Evolutionary conservation across 1,140 invertebrate species (phyloP), one percentile per base, ranked within the genome.

Genomic region (Ganaspis sp.): DNA sequence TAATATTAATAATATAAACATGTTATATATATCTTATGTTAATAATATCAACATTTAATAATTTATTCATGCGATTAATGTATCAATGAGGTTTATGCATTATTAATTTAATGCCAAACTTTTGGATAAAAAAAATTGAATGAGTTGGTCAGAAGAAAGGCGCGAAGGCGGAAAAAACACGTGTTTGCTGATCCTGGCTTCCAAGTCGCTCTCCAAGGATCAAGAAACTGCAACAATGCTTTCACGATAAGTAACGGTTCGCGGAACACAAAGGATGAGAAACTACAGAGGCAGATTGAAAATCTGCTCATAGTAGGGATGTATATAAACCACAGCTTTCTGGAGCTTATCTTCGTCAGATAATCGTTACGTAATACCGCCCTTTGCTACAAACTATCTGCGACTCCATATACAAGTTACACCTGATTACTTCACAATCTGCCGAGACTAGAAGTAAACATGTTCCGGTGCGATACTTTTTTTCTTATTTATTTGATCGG

Each of bases 311-410:
- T 15, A 26, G 4, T 19, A 26, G 54, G 72, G 69, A 49, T 73
- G 42, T 73, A 79, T 75, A 79, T 75, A 79, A 84, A 82, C 64
- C 40, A 53, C 23, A 64, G 73, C 78, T 83, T 81, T 77, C 81
- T 70, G 73, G 12, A 79, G 77, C 75, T 84, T 82, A 81, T 84
- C 79, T 80, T 77, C 53, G 49, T 83, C 72, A 80, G 76, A 78
- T 70, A 75, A 81, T 69, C 69, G 76, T 82, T 76, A 45, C 73
- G 74, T 81, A 79, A 83, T 76, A 73, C 53, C 74, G 76, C 58
- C n/a, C 74, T 26, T 76, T 74, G 45, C 73, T 49, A 71, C 69
- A 4, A 69, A 69, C 34, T 69, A 37, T 69, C 12, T 69, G 0
- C n/a, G 4, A 6, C 9, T 69, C n/a, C 19, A 38, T 17, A n/a